phyloP scores from a whole-genome alignment of 2,797 vertebrate genomes.

The Eremophila alpestris region DNA sequence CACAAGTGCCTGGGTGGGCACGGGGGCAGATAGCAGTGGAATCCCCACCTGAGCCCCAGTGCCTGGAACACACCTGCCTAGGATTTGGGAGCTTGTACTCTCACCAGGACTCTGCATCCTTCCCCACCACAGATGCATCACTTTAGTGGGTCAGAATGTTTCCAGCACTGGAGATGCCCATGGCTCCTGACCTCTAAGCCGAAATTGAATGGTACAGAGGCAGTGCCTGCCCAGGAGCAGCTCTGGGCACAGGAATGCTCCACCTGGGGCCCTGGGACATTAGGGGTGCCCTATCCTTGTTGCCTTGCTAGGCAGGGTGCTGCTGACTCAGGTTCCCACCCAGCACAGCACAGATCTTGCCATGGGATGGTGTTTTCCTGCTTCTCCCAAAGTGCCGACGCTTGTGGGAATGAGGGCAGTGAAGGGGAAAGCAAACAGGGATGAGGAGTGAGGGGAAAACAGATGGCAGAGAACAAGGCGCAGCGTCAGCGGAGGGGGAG shows the following conservation, averaged over 20 bases:
- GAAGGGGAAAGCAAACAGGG: conserved; percentile 56
- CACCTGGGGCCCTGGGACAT: fast-evolving
- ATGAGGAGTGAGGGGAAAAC: background rate
- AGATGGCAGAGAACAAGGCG: conserved; percentile 7
- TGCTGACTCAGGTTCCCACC: conserved; percentile 46
- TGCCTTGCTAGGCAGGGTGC: background rate
- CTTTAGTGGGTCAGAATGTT: background rate
- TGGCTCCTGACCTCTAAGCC: background rate
- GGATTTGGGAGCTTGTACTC: background rate
- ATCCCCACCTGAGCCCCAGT: background rate
- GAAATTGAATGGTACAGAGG: fast-evolving
- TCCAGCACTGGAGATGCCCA: background rate
- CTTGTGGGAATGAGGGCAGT: conserved; percentile 1
- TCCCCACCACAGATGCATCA: fast-evolving
- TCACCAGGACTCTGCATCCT: background rate
- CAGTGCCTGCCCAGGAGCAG: background rate
- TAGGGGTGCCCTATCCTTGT: background rate
- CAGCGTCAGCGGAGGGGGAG: background rate
- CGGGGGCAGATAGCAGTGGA: background rate
- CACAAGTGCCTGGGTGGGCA: fast-evolving
- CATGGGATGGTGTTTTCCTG: conserved; percentile 23
- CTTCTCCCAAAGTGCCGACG: conserved; percentile 47
- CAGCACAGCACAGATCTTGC: background rate
- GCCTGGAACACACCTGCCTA: background rate
- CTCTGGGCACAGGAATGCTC: fast-evolving